These are phyloP conservation scores for Planococcus citri DNA, from an alignment of 1,140 invertebrate genomes.

Conservation along the genomic window DNA sequence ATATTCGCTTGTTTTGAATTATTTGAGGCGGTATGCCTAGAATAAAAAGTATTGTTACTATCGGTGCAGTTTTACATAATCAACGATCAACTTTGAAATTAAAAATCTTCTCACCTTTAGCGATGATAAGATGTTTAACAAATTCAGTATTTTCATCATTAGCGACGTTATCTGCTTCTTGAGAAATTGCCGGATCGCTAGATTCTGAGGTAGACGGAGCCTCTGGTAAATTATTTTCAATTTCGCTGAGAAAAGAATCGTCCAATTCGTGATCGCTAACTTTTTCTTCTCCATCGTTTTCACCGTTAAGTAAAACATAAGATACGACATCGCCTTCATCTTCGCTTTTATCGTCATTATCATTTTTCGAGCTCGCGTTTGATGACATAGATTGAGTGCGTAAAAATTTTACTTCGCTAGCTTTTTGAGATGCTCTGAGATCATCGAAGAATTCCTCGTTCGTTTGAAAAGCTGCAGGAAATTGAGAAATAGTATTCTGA, in stretches of 20 bases:
- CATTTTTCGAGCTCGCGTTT: not conserved
- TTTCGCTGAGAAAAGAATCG: not conserved
- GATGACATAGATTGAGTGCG: not conserved
- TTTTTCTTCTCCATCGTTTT: not conserved
- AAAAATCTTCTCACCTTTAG: not conserved
- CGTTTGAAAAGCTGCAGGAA: not conserved
- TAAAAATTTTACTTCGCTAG: not conserved
- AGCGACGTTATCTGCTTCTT: not conserved
- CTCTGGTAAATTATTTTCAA: not conserved
- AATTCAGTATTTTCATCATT: not conserved
- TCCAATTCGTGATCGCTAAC: not conserved
- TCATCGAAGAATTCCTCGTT: not conserved
- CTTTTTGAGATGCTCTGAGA: not conserved
- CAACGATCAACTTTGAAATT: not conserved
- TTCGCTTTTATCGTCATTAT: not conserved
- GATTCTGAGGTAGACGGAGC: not conserved
- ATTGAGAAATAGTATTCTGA: not conserved
- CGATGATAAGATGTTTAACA: not conserved
- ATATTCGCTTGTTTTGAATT: constrained; percentile 48
- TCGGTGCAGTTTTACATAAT: too few relatives aligned
- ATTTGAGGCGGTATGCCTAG: constrained; percentile 53
- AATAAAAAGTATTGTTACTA: constrained; percentile 35
- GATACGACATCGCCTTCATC: not conserved
- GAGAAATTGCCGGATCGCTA: not conserved
- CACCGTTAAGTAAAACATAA: not conserved